Base-by-base conservation (phyloP, 2,888 invertebrate species). In the Pteria penguin region DNA sequence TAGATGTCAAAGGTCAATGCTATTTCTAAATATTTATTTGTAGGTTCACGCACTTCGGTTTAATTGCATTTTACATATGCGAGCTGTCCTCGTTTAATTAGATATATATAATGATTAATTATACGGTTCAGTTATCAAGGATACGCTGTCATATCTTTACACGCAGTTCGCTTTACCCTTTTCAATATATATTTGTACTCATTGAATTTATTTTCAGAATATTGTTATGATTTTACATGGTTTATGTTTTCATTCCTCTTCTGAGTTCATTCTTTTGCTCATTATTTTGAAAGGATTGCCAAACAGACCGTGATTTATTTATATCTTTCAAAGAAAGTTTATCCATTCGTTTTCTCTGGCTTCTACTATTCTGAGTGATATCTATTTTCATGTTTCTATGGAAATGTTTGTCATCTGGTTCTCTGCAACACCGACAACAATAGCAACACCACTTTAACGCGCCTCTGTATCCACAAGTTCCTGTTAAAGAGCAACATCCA, bases 351-450 rank as follows among this genome's bases (percentile, higher is more conserved):
- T 14, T 36, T 36, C 14, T 36, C 45, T 14, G 5, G 14, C 45
- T 36, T 14, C 45, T 36, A 14, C 45, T 36, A 36, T 36, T 11
- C 14, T 36, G 8, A 36, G 45, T 11, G 14, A 36, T 36, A 36
- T 36, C 45, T 14, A 36, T 36, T 36, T 5, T 14, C 5, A 36
- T 57, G 26, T 45, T 70, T 1, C 31, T 29, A 32, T 67, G 52
- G 4, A 61, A 57, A 33, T 74, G 68, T 5, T 36, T 24, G 11
- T 57, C 58, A 22, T 58, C 66, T 31, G 66, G 57, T 52, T 76
- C 76, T 72, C 76, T 33, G 63, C 76, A 76, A 54, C 76, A 76
- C 55, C 76, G 60, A 18, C 72, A 72, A 22, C 67, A 58, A 52
- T 52, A 76, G 45, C 57, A 72, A 18, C 66, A 60, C 0, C 55